A percentile compares a stretch with the other conserved stretches of the same genome.
Evolutionary conservation across 2,888 invertebrate species (phyloP).

Genomic region (Meliscaeva auricollis): DNA sequence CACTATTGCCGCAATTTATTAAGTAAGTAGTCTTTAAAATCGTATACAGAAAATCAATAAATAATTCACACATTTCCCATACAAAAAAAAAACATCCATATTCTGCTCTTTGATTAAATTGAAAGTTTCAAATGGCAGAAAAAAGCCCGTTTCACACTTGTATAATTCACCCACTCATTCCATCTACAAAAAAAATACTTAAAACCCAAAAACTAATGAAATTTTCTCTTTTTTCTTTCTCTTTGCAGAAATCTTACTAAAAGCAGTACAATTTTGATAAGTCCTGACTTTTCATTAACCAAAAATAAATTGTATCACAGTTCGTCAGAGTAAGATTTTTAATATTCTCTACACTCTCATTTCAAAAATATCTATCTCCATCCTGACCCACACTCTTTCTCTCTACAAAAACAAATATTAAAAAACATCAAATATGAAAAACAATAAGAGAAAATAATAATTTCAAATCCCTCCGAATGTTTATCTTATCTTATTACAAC

Average conservation of each 20-base stretch:
- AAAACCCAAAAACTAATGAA: conserved; percentile 34
- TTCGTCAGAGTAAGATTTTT: conserved; percentile 84
- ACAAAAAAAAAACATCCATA: neutral
- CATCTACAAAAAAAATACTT: neutral
- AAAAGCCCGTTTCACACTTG: no score
- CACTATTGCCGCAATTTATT: conserved; percentile 94
- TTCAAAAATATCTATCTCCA: conserved; percentile 65
- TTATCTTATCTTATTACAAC: conserved; percentile 75
- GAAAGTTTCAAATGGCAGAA: no score
- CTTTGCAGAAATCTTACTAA: conserved; percentile 91
- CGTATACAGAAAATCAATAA: neutral
- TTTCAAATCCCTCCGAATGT: conserved; percentile 78
- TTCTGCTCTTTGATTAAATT: no score
- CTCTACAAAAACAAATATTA: conserved; percentile 52
- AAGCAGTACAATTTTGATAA: conserved; percentile 94
- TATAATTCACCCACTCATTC: neutral
- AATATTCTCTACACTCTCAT: conserved; percentile 55
- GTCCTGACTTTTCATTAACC: conserved; percentile 94
- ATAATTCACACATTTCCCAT: neutral
- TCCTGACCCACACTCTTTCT: conserved; percentile 66
- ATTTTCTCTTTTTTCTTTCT: conserved; percentile 74
- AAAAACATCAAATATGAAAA: conserved; percentile 49
- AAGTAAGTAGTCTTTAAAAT: conserved; percentile 88
- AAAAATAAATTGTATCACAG: conserved; percentile 96
- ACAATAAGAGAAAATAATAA: conserved; percentile 73